Evolutionary conservation across 2,113 vertebrate genomes (phyloP), one percentile per base, ranked within the genome.

Genomic region (Paralichthys olivaceus): DNA sequence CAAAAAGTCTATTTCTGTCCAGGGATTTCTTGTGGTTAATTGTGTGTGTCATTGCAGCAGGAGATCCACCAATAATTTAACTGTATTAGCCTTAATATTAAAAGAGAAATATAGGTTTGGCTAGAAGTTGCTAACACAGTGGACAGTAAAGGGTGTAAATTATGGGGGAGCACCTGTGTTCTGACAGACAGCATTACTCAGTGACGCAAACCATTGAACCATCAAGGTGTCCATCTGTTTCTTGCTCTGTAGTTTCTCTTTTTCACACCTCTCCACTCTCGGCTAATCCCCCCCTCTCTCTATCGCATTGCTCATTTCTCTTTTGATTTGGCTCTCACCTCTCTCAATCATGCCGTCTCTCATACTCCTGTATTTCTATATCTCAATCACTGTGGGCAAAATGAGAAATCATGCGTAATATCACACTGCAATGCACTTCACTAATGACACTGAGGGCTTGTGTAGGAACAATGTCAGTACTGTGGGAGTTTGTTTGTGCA

Each of bases 171-270:
- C 51, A 72, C 40, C 69, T 72, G 62, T 63, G 69, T 69, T 78
- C 69, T 78, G 82, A 88, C 86, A 80, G 61, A 89, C 49, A 49
- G 57, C 43, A 65, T 83, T 67, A 83, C 71, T 77, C 81, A 69
- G 61, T 84, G 84, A 81, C 63, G 74, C 72, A 83, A 69, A 84
- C 63, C 84, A 83, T 25, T 73, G 80, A 91, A 84, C 77, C 87
- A 77, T 86, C 65, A 67, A 66, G 68, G 62, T 81, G 84, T 83
- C 87, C 85, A 81, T 87, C 81, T 87, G 83, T 72, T 85, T 83
- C 69, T 69, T 40, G 65, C 59, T 72, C 29, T 23, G 51, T 34
- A 11, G 49, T 25, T 34, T 58, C 40, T 56, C 26, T 75, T 63
- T 7, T 29, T 76, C 51, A 75, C 74, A 68, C 40, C 23, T n/a